Evolutionary conservation across 1,140 invertebrate genomes (phyloP), one percentile per base, ranked within the genome.

Genomic region (Diabrotica virgifera): DNA sequence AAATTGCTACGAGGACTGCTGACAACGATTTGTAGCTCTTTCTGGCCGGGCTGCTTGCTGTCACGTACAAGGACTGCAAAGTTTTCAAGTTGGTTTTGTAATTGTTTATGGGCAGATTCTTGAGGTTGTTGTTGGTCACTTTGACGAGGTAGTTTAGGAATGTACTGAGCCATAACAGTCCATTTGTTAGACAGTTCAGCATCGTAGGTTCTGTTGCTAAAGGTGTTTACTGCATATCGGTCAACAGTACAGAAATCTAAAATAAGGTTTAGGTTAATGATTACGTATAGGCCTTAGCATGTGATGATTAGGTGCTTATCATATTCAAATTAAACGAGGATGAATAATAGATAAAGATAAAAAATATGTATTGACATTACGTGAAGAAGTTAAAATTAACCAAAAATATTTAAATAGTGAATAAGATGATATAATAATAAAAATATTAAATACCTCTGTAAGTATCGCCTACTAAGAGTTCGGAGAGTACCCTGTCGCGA

Each of bases 241-340:
- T 89, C 87, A 52, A 90, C 70, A n/a, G 80, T 74, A 70, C 89
- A 90, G 54, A 72, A 78, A 37, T 80, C 87, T 59, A 35, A 11
- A 59, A 59, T 50, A n/a, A 59, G 38, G 0, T 12, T 14, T 24
- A 24, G 4, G 24, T 24, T 24, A 24, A 24, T 24, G 24, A 24
- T 24, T 24, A 24, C 1, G 1, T 24, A 4, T 24, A 24, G 24
- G 24, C 24, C 24, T 24, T 24, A 24, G 24, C 1, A 4, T 24
- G 4, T 24, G 24, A 24, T 24, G 24, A 24, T 24, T 24, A 24
- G 1, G n/a, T n/a, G n/a, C n/a, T n/a, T n/a, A 24, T 24, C 1
- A n/a, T n/a, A n/a, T n/a, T n/a, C n/a, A n/a, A n/a, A n/a, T n/a
- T n/a, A n/a, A n/a, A n/a, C n/a, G n/a, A n/a, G n/a, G n/a, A n/a